These are phyloP conservation scores for Sinella curviseta DNA, from an alignment of 1,140 invertebrate genomes.

Conservation along the genomic window DNA sequence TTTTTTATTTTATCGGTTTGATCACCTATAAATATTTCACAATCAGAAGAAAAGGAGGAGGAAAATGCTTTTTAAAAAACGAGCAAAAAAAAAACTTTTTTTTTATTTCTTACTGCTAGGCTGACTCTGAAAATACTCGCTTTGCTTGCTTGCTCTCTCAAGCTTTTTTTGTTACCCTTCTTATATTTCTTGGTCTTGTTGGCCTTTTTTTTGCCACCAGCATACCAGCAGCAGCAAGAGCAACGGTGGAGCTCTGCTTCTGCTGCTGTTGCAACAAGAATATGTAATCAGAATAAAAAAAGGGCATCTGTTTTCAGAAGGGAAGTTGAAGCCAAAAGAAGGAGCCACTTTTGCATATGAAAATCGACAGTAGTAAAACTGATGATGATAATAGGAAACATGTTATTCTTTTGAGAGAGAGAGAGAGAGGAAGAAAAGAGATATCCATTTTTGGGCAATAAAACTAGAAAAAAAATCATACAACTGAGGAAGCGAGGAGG, in stretches of 20 bases:
- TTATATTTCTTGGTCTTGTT: too few relatives aligned
- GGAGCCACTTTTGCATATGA: slow-evolving; percentile 47
- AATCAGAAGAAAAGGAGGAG: slow-evolving; percentile 37
- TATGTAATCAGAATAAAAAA: not conserved
- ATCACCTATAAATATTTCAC: slow-evolving; percentile 51
- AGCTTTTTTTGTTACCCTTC: too few relatives aligned
- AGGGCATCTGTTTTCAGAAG: not conserved
- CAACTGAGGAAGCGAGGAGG: slow-evolving; percentile 34
- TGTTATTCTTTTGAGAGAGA: slow-evolving; percentile 32
- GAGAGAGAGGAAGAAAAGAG: slow-evolving; percentile 12
- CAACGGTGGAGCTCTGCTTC: not conserved
- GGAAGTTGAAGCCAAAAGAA: slow-evolving; percentile 24
- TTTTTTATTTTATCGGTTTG: slow-evolving; percentile 48
- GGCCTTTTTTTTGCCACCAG: too few relatives aligned
- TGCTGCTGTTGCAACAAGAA: too few relatives aligned
- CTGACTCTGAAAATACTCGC: not conserved
- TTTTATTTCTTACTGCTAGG: too few relatives aligned
- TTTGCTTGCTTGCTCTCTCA: too few relatives aligned
- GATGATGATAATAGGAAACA: too few relatives aligned
- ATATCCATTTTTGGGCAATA: slow-evolving; percentile 49
- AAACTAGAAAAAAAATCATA: slow-evolving; percentile 39
- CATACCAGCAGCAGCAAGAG: not conserved
- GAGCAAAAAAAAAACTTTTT: too few relatives aligned
- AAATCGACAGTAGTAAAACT: slow-evolving; percentile 27
- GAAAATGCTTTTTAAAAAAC: not conserved